These are phyloP conservation scores for Anagyrus pseudococci DNA, from an alignment of 2,888 invertebrate species.

Conservation along the genomic window DNA sequence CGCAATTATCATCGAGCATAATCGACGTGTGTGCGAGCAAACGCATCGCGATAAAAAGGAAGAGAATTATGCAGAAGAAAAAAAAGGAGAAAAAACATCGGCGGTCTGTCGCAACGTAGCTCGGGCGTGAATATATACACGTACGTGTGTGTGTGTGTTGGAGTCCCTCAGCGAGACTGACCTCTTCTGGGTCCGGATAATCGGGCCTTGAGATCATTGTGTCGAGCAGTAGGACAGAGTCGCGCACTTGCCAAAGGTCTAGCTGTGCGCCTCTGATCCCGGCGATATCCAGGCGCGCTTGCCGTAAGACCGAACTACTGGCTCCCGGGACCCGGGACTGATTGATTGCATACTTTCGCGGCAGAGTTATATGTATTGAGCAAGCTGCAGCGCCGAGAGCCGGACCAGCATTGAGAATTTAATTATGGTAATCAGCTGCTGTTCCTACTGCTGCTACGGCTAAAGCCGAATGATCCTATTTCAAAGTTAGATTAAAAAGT, in stretches of 20 bases:
- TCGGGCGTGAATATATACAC: conserved; percentile 16
- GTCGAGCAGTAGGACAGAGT: no score
- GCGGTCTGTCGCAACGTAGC: conserved; percentile 16
- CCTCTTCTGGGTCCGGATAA: no score
- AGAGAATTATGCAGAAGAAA: conserved; percentile 17
- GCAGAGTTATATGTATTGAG: neutral
- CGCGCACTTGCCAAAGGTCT: no score
- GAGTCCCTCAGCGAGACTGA: no score
- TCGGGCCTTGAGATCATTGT: no score
- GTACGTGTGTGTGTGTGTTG: neutral
- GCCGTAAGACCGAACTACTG: no score
- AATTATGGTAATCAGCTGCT: conserved; percentile 31
- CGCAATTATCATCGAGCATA: conserved; percentile 4
- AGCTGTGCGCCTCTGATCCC: no score
- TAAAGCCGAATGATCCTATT: conserved; percentile 4
- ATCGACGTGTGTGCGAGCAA: neutral
- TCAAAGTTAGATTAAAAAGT: neutral
- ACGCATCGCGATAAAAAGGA: neutral
- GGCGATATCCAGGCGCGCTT: no score
- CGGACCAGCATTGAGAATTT: conserved; percentile 8
- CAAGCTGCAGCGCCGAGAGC: neutral
- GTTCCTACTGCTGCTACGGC: neutral
- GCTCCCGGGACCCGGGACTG: no score
- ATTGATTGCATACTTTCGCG: conserved; percentile 23
- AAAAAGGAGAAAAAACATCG: conserved; percentile 12